Evolutionary conservation across 2,113 vertebrate genomes (phyloP), one percentile per base, ranked within the genome.

Genomic region (Zosterops borbonicus): DNA sequence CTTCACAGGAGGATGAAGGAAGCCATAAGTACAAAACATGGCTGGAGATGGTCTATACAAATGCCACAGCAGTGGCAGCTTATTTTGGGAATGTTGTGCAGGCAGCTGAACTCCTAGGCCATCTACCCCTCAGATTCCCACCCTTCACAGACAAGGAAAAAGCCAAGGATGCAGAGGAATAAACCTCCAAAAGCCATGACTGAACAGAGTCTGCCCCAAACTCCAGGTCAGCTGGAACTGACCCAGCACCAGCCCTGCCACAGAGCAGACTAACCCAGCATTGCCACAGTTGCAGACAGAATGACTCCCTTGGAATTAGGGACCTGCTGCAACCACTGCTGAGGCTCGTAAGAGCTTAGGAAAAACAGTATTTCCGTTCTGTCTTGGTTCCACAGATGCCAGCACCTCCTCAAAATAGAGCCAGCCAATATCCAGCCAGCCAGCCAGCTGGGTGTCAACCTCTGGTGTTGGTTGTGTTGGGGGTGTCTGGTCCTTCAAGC

Each of bases 291-390:
- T 60, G 28, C 47, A 9, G 33, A 28, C 0, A 67, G 46, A 28
- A 47, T 8, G 16, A 53, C 25, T 18, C 41, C 53, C 46, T 12
- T 20, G 46, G 52, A 67, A 70, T 23, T n/a, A 65, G 4, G 12
- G n/a, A 56, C 28, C n/a, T 56, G 47, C 41, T 58, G 50, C 55
- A 76, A 44, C 13, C 49, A 25, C 58, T 55, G 55, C 49, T 35
- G 2, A 0, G 27, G 41, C 37, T 69, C 0, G 0, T 23, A 23
- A 62, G 67, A 56, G 31, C 56, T 52, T 55, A 23, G 8, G 27
- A 24, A 62, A 74, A 78, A 9, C 39, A 77, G 1, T 5, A 8
- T 24, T 81, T 69, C 59, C 5, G 1, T 53, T 82, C 53, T 33
- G n/a, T 12, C 60, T 53, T 41, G 41, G 21, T 12, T 62, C 29